phyloP scores from a whole-genome alignment of 2,888 invertebrate species.

The Keiferia lycopersicella region DNA sequence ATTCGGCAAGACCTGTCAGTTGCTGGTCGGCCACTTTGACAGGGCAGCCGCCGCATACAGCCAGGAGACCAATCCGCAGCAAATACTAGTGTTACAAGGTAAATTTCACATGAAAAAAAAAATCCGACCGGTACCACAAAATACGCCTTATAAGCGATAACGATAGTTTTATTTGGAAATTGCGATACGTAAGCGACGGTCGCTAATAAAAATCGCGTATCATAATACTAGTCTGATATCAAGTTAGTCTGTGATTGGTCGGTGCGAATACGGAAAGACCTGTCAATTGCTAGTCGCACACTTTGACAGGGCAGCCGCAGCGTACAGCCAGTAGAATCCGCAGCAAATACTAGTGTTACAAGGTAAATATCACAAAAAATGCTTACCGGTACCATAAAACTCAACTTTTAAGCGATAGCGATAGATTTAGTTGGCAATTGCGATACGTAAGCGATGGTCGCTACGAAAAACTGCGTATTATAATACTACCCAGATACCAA shows the following conservation, averaged over 20 bases:
- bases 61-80: slow-evolving; percentile 44
- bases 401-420: too few species aligned
- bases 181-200: too few species aligned
- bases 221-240: too few species aligned
- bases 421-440: too few species aligned
- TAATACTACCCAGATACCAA: too few species aligned
- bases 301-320: slow-evolving; percentile 95
- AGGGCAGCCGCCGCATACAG: slow-evolving; percentile 93
- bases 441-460: too few species aligned
- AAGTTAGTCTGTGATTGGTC: slow-evolving; percentile 89
- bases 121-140: too few species aligned
- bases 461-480: too few species aligned
- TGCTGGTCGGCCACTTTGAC: slow-evolving; percentile 97
- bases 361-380: neutral
- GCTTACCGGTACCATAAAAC: too few species aligned
- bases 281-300: slow-evolving; percentile 96
- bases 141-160: too few species aligned
- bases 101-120: neutral
- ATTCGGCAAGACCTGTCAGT: slow-evolving; percentile 96
- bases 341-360: slow-evolving; percentile 32
- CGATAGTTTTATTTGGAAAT: too few species aligned
- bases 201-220: too few species aligned
- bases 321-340: slow-evolving; percentile 82
- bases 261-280: slow-evolving; percentile 98
- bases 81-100: slow-evolving; percentile 30